Conservation (phyloP, 2,113 vertebrate genomes). For the Vimba vimba region DNA sequence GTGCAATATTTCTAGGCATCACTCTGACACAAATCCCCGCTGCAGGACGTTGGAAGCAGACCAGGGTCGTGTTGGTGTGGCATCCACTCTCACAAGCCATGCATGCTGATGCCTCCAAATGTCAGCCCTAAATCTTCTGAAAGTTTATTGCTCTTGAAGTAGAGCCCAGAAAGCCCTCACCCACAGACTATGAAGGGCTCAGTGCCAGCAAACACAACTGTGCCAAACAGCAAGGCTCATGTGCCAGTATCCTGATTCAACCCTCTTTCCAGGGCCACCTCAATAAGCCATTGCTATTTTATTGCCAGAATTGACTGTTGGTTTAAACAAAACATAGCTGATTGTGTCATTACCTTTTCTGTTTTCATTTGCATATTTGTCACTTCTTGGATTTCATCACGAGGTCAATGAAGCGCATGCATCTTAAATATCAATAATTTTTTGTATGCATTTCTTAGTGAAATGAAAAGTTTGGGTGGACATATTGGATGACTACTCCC, state of each 20-base stretch:
- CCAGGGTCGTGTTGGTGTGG: conserved; percentile 68
- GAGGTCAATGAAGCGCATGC: background rate
- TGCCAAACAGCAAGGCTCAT: conserved; percentile 53
- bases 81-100: conserved; percentile 66
- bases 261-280: conserved; percentile 49
- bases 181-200: conserved; percentile 52
- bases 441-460: background rate
- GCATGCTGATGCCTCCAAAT: conserved; percentile 78
- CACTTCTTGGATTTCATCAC: background rate
- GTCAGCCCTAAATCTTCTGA: conserved; percentile 75
- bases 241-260: conserved; percentile 63
- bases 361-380: background rate
- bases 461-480: background rate
- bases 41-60: conserved; percentile 68
- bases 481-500: background rate
- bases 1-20: conserved; percentile 72
- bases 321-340: background rate
- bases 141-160: conserved; percentile 80
- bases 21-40: conserved; percentile 73
- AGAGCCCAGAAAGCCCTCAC: conserved; percentile 74
- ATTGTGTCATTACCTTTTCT: conserved; percentile 19
- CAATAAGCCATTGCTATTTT: conserved; percentile 12
- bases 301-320: conserved; percentile 24
- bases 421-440: background rate
- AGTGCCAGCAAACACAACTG: conserved; percentile 57